Evolutionary conservation across 2,888 invertebrate species (phyloP), one percentile per base, ranked within the genome.

Genomic region (Meteorus colon): DNA sequence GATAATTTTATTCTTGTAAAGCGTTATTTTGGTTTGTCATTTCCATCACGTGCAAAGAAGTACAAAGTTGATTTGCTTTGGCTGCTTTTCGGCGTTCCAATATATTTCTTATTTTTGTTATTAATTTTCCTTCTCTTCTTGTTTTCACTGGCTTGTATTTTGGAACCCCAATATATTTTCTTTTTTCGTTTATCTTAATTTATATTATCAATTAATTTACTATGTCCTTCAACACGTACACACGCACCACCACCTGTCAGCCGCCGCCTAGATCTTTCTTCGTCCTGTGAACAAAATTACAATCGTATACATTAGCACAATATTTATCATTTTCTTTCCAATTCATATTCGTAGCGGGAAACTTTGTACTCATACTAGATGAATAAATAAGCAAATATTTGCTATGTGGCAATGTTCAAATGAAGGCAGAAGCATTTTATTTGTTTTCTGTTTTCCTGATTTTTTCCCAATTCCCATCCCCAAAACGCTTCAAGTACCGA

Each of bases 251-350:
- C 37, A 31, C 65, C 31, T 19, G 51, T 59, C 59, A 55, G 69
- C 69, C 69, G 69, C 59, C 69, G 69, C 69, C 69, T 59, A 70
- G 69, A 70, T 70, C 69, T 70, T 70, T 70, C 29, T 37, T 70
- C 19, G 19, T 59, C n/a, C 69, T 70, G 51, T 55, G 51, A 68
- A 45, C 37, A 68, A 68, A 68, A 68, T 16, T 14, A 45, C 63
- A 63, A 63, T 34, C 8, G 19, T 27, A 63, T 31, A 16, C 6
- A 65, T 65, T 34, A 37, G 41, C 19, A 37, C 12, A 41, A 19
- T 65, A 5, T n/a, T 14, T 31, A 29, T 24, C 6, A 2, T 31
- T 37, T 62, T 2, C 0, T 14, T 29, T 27, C 16, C 19, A 31
- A 27, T 62, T 29, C 8, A 62, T 62, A 41, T 41, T 41, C 12